Conservation (phyloP, 2,888 invertebrate genomes). For the Omphaloscelis lunosa region DNA sequence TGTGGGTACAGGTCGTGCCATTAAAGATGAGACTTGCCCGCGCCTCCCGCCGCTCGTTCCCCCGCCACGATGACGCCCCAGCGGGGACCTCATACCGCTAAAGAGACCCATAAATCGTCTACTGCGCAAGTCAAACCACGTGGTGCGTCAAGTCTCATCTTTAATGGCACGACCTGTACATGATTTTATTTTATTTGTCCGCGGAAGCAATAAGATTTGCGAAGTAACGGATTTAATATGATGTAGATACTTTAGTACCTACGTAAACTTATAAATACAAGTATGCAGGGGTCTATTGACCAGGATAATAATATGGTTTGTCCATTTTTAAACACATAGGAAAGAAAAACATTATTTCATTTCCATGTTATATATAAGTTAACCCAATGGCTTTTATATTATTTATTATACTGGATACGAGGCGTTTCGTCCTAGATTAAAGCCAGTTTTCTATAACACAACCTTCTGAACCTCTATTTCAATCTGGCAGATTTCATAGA, state of each 20-base stretch:
- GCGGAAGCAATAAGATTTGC: constrained; percentile 12
- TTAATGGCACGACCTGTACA: too few species aligned
- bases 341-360: not conserved
- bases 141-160: too few species aligned
- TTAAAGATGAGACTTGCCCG: too few species aligned
- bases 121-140: too few species aligned
- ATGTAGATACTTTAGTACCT: not conserved
- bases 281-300: not conserved
- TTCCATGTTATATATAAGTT: not conserved
- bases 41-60: too few species aligned
- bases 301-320: not conserved
- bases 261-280: not conserved
- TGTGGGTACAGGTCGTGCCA: too few species aligned
- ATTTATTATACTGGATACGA: not conserved
- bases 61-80: too few species aligned
- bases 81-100: too few species aligned
- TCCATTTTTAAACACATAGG: not conserved
- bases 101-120: too few species aligned
- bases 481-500: constrained; percentile 10
- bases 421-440: not conserved
- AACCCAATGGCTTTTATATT: not conserved
- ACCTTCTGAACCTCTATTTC: not conserved
- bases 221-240: constrained; percentile 14
- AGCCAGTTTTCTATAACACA: not conserved
- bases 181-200: constrained; percentile 1